Base-by-base conservation (phyloP, 1,140 invertebrate species). In the Cydia fagiglandana region DNA sequence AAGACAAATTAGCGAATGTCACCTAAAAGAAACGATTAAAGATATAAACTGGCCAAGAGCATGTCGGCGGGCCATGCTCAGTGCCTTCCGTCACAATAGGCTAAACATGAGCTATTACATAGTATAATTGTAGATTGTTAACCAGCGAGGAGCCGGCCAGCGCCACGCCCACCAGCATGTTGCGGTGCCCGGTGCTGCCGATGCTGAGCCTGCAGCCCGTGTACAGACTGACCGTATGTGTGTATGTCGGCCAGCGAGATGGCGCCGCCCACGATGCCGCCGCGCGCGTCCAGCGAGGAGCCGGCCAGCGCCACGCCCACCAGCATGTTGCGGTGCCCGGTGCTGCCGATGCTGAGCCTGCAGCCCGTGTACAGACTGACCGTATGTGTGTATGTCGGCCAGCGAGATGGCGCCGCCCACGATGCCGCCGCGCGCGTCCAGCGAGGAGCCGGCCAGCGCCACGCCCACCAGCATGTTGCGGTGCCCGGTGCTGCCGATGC, bases 381-480 rank as follows among this genome's bases (percentile, higher is more conserved):
- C 95, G 80, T 96, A 97, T 6, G 97, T 98, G 88, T 98, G 96
- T 75, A 99, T 97, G 86, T 96, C 96, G 80, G 97, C 96, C 9
- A 99, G 94, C 86, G 98, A 97, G 84, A 99, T 98, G 73, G 96
- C 97, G 61, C 98, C 98, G 89, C 98, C 98, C 15, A 99, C 98
- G 86, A 99, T 99, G 80, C 98, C 98, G 73, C 98, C 98, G 91
- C 98, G 98, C 13, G 98, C 98, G 88, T 99, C 98, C 66, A 99
- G 94, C 79, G 96, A 96, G 0, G 98, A 98, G n/a, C 97, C 97
- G 15, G 96, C 97, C 17, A 99, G 93, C 38, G 97, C 97, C 30
- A 98, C 94, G 41, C 97, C 96, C 68, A 99, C 96, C 86, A 96
- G 97, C 93, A 99, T 95, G 92, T 99, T 98, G 86, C 98, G 98